These are phyloP conservation scores for Palythoa grandis DNA, from an alignment of 92 coral and sea anemone species.

Conservation along the genomic window DNA sequence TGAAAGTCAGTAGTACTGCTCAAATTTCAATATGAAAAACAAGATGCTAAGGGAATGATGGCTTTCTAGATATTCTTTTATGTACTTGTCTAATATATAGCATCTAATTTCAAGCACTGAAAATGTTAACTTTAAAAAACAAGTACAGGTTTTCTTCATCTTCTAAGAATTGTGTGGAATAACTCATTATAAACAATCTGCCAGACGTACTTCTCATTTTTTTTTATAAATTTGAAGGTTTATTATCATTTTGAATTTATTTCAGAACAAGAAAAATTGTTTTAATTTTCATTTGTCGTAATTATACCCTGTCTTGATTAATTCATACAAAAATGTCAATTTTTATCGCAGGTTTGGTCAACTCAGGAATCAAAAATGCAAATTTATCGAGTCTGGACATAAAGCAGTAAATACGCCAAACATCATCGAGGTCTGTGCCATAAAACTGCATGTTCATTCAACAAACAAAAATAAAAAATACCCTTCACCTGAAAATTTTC, in stretches of 20 bases:
- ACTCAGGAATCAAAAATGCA: conserved; percentile 23
- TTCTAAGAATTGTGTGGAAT: background rate
- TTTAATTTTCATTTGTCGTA: background rate
- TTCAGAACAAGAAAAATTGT: background rate
- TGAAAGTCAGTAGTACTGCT: background rate
- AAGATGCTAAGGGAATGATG: background rate
- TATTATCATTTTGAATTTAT: background rate
- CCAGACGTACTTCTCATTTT: background rate
- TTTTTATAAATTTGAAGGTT: background rate
- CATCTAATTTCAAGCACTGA: background rate
- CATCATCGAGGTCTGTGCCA: background rate
- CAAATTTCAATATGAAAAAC: background rate
- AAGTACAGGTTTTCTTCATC: background rate
- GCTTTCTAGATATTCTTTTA: background rate
- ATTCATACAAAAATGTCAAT: background rate
- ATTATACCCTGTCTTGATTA: background rate
- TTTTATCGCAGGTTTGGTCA: background rate
- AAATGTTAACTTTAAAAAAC: background rate
- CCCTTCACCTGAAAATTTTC: background rate
- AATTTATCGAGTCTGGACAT: background rate
- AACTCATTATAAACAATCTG: conserved; percentile 11
- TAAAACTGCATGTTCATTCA: background rate
- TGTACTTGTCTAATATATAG: background rate
- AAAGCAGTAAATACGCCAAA: conserved; percentile 12
- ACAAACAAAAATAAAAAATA: background rate